phyloP scores from a whole-genome alignment of 64 coral and sea anemone species.

The Orbicella faveolata region DNA sequence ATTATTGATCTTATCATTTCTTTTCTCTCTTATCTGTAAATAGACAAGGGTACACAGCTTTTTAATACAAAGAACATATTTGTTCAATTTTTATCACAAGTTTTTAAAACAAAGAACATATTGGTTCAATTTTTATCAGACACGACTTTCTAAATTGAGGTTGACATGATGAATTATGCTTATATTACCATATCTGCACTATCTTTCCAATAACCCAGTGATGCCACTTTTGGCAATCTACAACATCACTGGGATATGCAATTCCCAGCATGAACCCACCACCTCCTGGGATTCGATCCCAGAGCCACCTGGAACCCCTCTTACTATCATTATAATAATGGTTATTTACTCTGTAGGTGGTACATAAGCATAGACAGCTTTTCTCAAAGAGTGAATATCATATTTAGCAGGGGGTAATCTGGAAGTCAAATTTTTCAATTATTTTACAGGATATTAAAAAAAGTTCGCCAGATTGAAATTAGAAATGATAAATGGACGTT shows the following conservation, averaged over 20 bases:
- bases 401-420: constrained; percentile 21
- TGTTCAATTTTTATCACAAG: not conserved
- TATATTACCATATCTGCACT: not conserved
- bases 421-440: not conserved
- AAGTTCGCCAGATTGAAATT: not conserved
- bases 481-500: not conserved
- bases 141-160: not conserved
- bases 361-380: not conserved
- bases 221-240: not conserved
- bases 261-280: not conserved
- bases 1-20: constrained; percentile 25
- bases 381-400: not conserved
- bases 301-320: not conserved
- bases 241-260: not conserved
- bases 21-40: constrained; percentile 8
- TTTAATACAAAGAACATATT: constrained; percentile 20
- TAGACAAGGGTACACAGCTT: not conserved
- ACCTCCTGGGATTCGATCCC: not conserved
- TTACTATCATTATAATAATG: constrained; percentile 18
- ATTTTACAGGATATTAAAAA: constrained; percentile 13
- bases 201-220: not conserved
- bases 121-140: not conserved
- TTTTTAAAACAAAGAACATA: constrained; percentile 7
- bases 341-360: constrained; percentile 24
- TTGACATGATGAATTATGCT: not conserved